These are phyloP conservation scores for Hiodon alosoides DNA, from an alignment of 2,113 vertebrate species.

Conservation along the genomic window DNA sequence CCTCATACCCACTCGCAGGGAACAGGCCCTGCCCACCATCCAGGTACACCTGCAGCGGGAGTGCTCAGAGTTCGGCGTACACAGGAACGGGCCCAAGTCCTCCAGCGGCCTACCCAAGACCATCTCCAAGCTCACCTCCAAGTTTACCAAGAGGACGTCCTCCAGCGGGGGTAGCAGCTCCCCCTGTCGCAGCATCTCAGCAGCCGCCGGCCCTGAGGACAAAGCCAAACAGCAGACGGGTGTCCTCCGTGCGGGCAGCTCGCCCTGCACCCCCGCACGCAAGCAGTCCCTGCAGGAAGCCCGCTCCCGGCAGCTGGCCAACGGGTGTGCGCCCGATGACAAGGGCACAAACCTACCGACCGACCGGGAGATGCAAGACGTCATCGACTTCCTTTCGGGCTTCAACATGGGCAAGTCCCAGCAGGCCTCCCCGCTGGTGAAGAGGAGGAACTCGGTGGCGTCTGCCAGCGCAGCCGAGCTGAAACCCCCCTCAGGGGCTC, in stretches of 20 bases:
- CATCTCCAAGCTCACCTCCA: conserved; percentile 93
- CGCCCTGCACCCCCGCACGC: conserved; percentile 67
- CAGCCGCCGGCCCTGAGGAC: conserved; percentile 70
- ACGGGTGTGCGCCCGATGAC: conserved; percentile 78
- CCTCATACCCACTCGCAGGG: conserved; percentile 57
- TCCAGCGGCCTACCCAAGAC: conserved; percentile 90
- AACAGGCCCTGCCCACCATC: conserved; percentile 89
- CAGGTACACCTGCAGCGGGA: conserved; percentile 94
- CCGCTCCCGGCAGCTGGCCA: conserved; percentile 62
- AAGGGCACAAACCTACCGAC: conserved; percentile 96
- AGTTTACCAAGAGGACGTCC: conserved; percentile 91
- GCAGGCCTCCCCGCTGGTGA: conserved; percentile 86
- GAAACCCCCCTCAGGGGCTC: conserved; percentile 70
- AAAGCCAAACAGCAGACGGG: conserved; percentile 75
- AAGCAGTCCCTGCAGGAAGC: conserved; percentile 30
- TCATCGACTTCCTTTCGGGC: conserved; percentile 97
- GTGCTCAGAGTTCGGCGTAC: conserved; percentile 70
- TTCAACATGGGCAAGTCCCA: conserved; percentile 98
- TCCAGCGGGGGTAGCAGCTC: conserved; percentile 81
- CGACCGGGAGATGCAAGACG: conserved; percentile 98
- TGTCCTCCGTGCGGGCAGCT: conserved; percentile 73
- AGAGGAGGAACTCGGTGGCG: conserved; percentile 85
- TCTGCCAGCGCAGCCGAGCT: conserved; percentile 76
- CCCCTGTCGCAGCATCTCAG: conserved; percentile 76
- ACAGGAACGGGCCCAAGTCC: conserved; percentile 78